Conservation (phyloP, 2,113 vertebrate species). For the Steatornis caripensis region DNA sequence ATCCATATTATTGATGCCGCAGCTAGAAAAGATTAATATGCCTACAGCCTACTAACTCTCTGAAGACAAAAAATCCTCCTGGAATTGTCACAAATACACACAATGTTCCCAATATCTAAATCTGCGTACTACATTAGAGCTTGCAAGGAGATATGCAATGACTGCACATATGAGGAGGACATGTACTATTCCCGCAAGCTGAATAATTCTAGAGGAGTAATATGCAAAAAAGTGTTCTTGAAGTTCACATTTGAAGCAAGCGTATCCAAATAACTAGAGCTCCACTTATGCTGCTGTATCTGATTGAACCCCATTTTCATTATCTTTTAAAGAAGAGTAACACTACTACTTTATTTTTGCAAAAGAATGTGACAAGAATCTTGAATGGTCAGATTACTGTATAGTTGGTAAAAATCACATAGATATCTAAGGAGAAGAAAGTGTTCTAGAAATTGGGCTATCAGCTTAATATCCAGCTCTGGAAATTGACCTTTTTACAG, state of each 20-base stretch:
- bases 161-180: neutral
- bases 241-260: neutral
- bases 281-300: neutral
- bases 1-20: neutral
- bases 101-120: neutral
- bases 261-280: neutral
- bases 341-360: neutral
- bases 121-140: neutral
- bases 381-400: neutral
- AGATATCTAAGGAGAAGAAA: neutral
- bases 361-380: neutral
- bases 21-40: neutral
- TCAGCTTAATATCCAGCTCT: neutral
- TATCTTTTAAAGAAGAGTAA: neutral
- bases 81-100: neutral
- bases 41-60: neutral
- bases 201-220: constrained; percentile 3
- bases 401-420: neutral
- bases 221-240: neutral
- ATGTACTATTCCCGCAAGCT: neutral
- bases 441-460: neutral
- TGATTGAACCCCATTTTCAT: neutral
- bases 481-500: neutral
- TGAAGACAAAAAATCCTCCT: neutral
- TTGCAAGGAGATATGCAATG: neutral